Evolutionary conservation across 2,113 vertebrate species (phyloP), one percentile per base, ranked within the genome.

Genomic region (Monopterus albus): DNA sequence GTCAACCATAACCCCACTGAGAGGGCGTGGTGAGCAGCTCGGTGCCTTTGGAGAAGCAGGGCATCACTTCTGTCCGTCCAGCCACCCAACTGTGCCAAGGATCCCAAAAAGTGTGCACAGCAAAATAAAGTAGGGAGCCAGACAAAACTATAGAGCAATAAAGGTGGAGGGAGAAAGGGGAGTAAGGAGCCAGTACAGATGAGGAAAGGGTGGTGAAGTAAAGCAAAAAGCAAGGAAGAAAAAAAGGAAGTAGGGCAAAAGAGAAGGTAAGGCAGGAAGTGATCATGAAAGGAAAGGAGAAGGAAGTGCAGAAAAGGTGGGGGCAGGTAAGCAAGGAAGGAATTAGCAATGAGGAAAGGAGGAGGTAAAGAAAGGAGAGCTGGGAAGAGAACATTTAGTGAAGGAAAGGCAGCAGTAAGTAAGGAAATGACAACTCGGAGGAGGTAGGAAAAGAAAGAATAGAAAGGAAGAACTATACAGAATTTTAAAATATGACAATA

Each of bases 11-110:
- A 31, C 36, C 76, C 56, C 11, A 9, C 28, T 42, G 57, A 65
- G 49, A 28, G 14, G 17, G 13, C 70, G 20, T 17, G 20, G 42
- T 3, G 14, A 49, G 26, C 7, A 1, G 33, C 20, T 23, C 42
- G 25, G 68, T 74, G 82, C 67, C 64, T 88, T 84, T 72, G 65
- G 53, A 67, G 66, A 79, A 78, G 35, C 72, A 75, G 72, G 72
- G 14, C 63, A 39, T 23, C 39, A 45, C 9, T 21, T 63, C 55
- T 18, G 23, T 42, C 51, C 21, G 25, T 36, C 57, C 36, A 4
- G 45, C 9, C 10, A 5, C n/a, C n/a, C 20, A 7, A 47, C 38
- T 14, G 11, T 1, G 3, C 4, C 57, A 1, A 10, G 7, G 50
- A 58, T 46, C 10, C 20, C 33, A 45, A 46, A 31, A 5, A 28